Conservation (phyloP, 2,797 vertebrate species). For the Leucoraja ocellata region DNA sequence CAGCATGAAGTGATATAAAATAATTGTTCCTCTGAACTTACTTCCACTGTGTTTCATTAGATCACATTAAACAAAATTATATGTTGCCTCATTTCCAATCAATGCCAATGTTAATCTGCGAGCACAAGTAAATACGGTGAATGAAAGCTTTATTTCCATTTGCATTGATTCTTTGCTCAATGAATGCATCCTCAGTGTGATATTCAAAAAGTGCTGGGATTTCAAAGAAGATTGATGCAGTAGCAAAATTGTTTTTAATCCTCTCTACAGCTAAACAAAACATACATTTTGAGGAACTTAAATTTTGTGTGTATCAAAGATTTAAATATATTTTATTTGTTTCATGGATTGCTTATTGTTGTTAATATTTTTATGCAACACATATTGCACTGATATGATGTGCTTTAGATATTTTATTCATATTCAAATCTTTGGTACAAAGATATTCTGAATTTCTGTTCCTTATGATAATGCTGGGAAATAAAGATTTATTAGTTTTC, state of each 20-base stretch:
- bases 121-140: not conserved
- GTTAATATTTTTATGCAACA: not conserved
- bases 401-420: not conserved
- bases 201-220: not conserved
- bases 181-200: not conserved
- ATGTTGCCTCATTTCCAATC: not conserved
- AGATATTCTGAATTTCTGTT: not conserved
- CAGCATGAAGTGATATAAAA: not conserved
- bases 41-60: not conserved
- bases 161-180: not conserved
- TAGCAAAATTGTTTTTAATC: not conserved
- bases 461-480: not conserved
- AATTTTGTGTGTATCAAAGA: not conserved
- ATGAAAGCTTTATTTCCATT: not conserved
- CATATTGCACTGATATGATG: not conserved
- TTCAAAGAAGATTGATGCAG: not conserved
- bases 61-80: not conserved
- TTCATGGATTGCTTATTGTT: not conserved
- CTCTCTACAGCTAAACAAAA: not conserved
- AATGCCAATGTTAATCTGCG: not conserved
- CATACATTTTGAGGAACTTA: not conserved
- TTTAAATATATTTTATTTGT: not conserved
- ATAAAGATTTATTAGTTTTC: not conserved
- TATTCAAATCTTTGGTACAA: not conserved
- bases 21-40: not conserved